A percentile compares a stretch with the other conserved stretches of the same genome.
These are phyloP conservation scores for Chrosomus eos DNA, from an alignment of 2,797 vertebrate genomes.

Conservation along the genomic window DNA sequence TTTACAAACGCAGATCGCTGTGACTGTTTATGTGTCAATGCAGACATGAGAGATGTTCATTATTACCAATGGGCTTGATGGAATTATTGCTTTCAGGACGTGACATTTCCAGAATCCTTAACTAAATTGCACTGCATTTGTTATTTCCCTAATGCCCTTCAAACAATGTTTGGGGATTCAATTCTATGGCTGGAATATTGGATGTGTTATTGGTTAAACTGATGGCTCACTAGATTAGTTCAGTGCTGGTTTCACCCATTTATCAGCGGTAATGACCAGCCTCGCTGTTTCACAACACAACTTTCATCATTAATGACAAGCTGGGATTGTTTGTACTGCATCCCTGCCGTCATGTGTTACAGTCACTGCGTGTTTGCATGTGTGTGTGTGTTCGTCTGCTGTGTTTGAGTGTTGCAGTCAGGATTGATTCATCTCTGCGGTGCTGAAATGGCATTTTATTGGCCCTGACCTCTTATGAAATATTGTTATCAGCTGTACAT, in stretches of 20 bases:
- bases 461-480: constrained; percentile 76
- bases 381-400: constrained; percentile 26
- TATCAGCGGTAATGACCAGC: constrained; percentile 57
- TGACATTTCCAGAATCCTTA: constrained; percentile 51
- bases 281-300: constrained; percentile 51
- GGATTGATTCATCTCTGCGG: constrained; percentile 69
- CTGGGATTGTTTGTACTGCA: constrained; percentile 58
- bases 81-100: constrained; percentile 41
- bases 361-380: constrained; percentile 51
- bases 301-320: constrained; percentile 64
- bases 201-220: constrained; percentile 59
- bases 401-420: constrained; percentile 67
- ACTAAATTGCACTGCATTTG: constrained; percentile 47
- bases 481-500: constrained; percentile 77
- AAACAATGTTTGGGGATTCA: constrained; percentile 58
- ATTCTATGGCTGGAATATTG: constrained; percentile 56
- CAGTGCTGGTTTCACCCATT: constrained; percentile 55
- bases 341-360: constrained; percentile 60
- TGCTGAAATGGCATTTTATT: constrained; percentile 77
- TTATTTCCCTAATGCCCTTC: constrained; percentile 58
- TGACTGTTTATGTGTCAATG: constrained; percentile 24
- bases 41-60: constrained; percentile 36
- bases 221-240: constrained; percentile 59
- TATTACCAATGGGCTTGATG: constrained; percentile 44
- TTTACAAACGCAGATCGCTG: neutral